phyloP scores from a whole-genome alignment of 2,113 vertebrate genomes.

The Oreochromis tanganicae region DNA sequence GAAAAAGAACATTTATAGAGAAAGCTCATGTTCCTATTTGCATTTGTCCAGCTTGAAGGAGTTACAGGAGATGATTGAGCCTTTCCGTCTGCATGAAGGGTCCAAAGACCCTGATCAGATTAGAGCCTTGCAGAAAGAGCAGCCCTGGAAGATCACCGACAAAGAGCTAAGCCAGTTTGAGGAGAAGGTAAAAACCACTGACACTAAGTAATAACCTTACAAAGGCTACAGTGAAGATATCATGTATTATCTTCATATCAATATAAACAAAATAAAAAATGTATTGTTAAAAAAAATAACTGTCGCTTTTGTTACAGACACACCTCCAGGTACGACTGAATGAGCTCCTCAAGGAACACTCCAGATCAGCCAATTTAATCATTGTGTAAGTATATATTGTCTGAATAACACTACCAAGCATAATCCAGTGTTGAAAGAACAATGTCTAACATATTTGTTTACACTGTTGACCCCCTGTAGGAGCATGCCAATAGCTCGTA shows the following conservation, averaged over 20 bases:
- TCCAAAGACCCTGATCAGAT: conserved; percentile 80
- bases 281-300: not conserved
- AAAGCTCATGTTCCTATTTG: not conserved
- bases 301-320: conserved; percentile 71
- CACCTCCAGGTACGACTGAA: conserved; percentile 90
- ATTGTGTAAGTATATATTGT: conserved; percentile 83
- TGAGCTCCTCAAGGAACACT: conserved; percentile 87
- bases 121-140: conserved; percentile 81
- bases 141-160: conserved; percentile 94
- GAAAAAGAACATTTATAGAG: not conserved
- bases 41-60: conserved; percentile 81
- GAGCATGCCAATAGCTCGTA: conserved; percentile 95
- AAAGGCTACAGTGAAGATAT: not conserved
- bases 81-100: conserved; percentile 85
- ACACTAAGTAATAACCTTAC: not conserved
- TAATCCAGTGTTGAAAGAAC: not conserved
- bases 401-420: not conserved
- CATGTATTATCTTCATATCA: not conserved
- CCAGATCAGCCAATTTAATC: conserved; percentile 87
- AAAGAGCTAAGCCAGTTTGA: conserved; percentile 84
- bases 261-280: not conserved
- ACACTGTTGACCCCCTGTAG: conserved; percentile 56
- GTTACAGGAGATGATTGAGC: conserved; percentile 95
- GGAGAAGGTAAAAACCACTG: conserved; percentile 82
- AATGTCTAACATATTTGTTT: not conserved